Conservation (phyloP, 2,888 invertebrate species). For the Eustalomyia histrio region DNA sequence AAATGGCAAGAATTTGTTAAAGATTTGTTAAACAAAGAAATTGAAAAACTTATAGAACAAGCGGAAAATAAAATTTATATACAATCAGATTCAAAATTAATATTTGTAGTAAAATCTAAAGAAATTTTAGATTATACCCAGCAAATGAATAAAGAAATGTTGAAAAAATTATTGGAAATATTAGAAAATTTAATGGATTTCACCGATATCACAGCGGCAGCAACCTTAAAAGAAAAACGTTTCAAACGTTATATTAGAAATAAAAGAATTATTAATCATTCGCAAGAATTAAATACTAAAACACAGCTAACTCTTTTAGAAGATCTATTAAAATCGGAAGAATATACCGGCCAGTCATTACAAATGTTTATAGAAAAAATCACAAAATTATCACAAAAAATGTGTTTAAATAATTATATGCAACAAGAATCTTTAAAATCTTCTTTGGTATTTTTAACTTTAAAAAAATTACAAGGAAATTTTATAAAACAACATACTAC, state of each 20-base stretch:
- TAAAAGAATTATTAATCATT: conserved; percentile 50
- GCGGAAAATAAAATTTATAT: conserved; percentile 55
- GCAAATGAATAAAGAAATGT: conserved; percentile 32
- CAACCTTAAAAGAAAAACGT: conserved; percentile 23
- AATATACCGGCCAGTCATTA: conserved; percentile 26
- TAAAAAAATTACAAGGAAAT: conserved; percentile 51
- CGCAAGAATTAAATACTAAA: conserved; percentile 46
- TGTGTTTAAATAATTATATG: conserved; percentile 40
- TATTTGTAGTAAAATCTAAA: conserved; percentile 53
- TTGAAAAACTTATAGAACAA: conserved; percentile 58
- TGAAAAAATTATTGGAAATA: conserved; percentile 57
- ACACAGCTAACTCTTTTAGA: conserved; percentile 56
- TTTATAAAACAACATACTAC: conserved; percentile 42
- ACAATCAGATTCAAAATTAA: conserved; percentile 35
- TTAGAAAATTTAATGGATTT: conserved; percentile 52
- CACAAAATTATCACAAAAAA: conserved; percentile 42
- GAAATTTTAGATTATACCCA: conserved; percentile 48
- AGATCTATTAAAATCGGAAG: conserved; percentile 49
- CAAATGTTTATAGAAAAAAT: conserved; percentile 50
- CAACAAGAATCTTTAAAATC: conserved; percentile 45
- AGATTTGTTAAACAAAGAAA: conserved; percentile 28
- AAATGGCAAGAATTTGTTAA: conserved; percentile 48
- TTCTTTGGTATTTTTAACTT: conserved; percentile 32
- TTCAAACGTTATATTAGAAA: conserved; percentile 36
- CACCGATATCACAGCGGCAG: not conserved